Percentiles rank a stretch among this genome's conserved stretches.
Evolutionary conservation across 35 echinoderm and acorn worm species (phyloP).

Genomic region (Patiria miniata): DNA sequence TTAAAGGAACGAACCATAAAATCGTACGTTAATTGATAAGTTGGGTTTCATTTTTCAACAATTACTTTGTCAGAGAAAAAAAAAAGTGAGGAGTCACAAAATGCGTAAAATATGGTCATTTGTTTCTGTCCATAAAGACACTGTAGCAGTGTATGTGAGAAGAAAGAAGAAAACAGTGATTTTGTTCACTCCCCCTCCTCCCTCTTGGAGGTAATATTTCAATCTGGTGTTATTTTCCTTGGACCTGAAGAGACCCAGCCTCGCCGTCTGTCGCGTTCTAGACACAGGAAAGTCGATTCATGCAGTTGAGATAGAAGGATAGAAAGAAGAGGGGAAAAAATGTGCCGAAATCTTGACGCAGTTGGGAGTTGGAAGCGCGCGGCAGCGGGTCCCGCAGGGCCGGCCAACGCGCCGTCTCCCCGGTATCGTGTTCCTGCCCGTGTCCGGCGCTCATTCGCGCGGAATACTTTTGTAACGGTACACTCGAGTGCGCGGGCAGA

Average conservation of each 20-base stretch:
- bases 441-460: constrained; percentile 27
- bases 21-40: too few relatives aligned
- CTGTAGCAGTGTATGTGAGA: too few relatives aligned
- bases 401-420: constrained; percentile 16
- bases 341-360: neutral
- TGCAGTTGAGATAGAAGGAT: neutral
- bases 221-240: constrained; percentile 31
- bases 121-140: too few relatives aligned
- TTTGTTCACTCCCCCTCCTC: neutral
- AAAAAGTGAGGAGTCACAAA: too few relatives aligned
- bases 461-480: constrained; percentile 33
- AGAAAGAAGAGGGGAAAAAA: neutral
- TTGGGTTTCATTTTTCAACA: too few relatives aligned
- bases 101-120: too few relatives aligned
- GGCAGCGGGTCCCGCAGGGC: constrained; percentile 23
- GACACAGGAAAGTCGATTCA: neutral
- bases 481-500: constrained; percentile 16
- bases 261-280: constrained; percentile 9
- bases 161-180: neutral
- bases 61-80: too few relatives aligned
- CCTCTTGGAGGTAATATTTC: constrained; percentile 15
- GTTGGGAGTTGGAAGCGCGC: neutral
- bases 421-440: constrained; percentile 23
- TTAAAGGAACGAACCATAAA: too few relatives aligned
- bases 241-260: constrained; percentile 4